Evolutionary conservation across 2,113 vertebrate species (phyloP), one percentile per base, ranked within the genome.

Genomic region (Lagopus muta): DNA sequence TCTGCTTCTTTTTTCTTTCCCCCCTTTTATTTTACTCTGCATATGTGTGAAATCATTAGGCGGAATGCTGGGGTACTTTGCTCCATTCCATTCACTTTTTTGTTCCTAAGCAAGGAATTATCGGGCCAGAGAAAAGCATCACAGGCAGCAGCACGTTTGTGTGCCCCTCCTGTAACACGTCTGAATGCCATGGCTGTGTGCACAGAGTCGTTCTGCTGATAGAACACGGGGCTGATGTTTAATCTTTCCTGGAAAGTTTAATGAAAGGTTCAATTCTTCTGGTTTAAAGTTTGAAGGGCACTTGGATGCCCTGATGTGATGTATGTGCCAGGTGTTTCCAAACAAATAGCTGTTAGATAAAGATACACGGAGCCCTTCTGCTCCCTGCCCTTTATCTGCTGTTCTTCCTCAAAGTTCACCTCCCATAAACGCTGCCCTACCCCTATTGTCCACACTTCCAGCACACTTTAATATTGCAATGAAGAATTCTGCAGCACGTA

Each of bases 271-370:
- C 91, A 85, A 88, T 94, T 83, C 48, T 58, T 79, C 90, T 95
- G 93, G 77, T 95, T 95, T 96, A 89, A 96, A 95, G 93, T 95
- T 94, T 95, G 94, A 94, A 96, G 95, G 95, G 93, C 91, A 38
- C 47, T 86, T 86, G 83, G 80, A 82, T 73, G 89, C 82, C 34
- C 77, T 83, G 69, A 89, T 92, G 47, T 77, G 61, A 81, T 58
- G 30, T 77, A 58, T 70, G 75, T 54, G 86, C 92, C 92, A 94
- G 86, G 88, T 92, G 84, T 93, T 96, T 90, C 70, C 94, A 97
- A 94, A 90, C 71, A 95, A 95, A 94, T 27, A 91, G 88, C 64
- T 82, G 27, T 72, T 48, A 88, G 81, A 87, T 89, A 95, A 94
- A 82, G 93, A 65, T 67, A 40, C 36, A 34, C 3, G 38, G 45